Base-by-base conservation (phyloP, 2,888 invertebrate genomes). In the Pasiphila rectangulata region DNA sequence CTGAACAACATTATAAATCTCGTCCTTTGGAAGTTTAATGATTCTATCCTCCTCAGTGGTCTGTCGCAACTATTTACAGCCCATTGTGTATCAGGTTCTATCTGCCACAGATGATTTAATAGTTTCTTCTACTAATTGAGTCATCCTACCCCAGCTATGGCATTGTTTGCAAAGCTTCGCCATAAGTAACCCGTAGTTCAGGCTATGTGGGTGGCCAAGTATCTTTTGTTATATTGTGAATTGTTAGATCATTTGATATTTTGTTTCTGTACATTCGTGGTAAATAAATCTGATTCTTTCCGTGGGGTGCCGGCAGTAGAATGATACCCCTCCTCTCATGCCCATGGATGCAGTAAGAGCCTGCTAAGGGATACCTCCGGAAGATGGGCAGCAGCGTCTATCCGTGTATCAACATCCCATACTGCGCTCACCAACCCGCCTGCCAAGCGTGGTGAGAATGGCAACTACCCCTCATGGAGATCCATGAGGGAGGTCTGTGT, bases 151-250 rank as follows among this genome's bases (percentile, higher is more conserved):
- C 82, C 75, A 69, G 54, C 59, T 65, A 68, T 60, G 69, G 75
- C 69, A 83, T 86, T 86, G 85, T 85, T 86, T 83, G 86, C 84
- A 78, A 86, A 84, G 82, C 75, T 79, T 69, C 66, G 69, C 76
- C 79, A 72, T 79, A 77, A 75, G 69, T 74, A 67, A 66, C 60
- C 70, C 69, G 59, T 69, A 19, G 45, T 9, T 41, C 24, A 67
- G 67, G 59, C 78, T 35, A 63, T 67, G 75, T 83, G 86, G 84
- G 86, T 83, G 86, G 86, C 72, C 57, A 38, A 29, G 20, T 32
- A 32, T 49, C 52, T 48, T 38, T 48, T 50, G 52, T 51, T 46
- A 46, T 46, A 53, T 51, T 55, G 51, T 51, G 53, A 49, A 38
- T 46, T 57, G 50, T 57, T 51, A 52, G 46, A 55, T 55, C 39